Percentiles rank a stretch among this genome's conserved stretches.
These are phyloP conservation scores for Globia sparganii DNA, from an alignment of 2,888 invertebrate species.

Conservation along the genomic window DNA sequence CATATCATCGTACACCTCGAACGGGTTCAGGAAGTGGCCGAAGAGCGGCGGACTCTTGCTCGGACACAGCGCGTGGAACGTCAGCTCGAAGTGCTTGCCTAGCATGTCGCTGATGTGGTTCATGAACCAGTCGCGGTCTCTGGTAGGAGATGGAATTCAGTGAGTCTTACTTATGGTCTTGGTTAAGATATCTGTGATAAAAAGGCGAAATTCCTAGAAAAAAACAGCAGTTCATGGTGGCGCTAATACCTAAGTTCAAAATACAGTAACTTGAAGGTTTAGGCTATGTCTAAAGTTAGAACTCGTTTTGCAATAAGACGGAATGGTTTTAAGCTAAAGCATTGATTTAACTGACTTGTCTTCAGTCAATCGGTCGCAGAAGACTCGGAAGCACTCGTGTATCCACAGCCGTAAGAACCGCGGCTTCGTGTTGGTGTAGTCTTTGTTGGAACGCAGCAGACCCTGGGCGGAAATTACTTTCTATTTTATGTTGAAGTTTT, in stretches of 20 bases:
- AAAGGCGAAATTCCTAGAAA: neutral
- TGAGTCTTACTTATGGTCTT: neutral
- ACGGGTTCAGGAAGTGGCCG: conserved; percentile 95
- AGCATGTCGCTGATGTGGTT: conserved; percentile 93
- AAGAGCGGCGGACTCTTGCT: conserved; percentile 93
- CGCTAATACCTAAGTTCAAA: neutral
- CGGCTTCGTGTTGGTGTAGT: conserved; percentile 93
- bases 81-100: conserved; percentile 94
- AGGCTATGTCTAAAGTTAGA: too few relatives aligned
- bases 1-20: conserved; percentile 95
- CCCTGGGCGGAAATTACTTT: conserved; percentile 90
- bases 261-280: too few relatives aligned
- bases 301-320: neutral
- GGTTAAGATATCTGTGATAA: neutral
- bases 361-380: conserved; percentile 95
- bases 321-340: neutral
- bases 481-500: neutral
- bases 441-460: conserved; percentile 93
- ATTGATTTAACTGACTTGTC: conserved; percentile 88
- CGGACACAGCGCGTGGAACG: conserved; percentile 94
- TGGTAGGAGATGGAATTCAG: conserved; percentile 67
- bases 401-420: conserved; percentile 95
- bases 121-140: conserved; percentile 95
- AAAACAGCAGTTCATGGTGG: neutral
- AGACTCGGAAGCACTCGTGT: conserved; percentile 96